Conservation (phyloP, 2,797 vertebrate species). For the Rhynchotus rufescens region DNA sequence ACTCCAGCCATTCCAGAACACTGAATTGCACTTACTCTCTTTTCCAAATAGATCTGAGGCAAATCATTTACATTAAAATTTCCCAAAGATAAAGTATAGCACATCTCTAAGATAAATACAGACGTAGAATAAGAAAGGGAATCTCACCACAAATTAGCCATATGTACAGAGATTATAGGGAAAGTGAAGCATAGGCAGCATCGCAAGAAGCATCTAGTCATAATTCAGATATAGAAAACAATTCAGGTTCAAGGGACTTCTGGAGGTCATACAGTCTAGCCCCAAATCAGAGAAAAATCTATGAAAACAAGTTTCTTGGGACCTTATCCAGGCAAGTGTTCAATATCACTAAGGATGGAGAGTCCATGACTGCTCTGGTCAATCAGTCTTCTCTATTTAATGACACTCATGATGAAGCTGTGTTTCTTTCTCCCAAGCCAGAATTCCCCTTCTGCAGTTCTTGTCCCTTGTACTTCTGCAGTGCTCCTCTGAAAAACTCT, state of each 20-base stretch:
- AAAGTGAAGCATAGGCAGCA: neutral
- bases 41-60: neutral
- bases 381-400: neutral
- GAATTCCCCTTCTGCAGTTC: neutral
- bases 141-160: neutral
- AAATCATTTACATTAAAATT: neutral
- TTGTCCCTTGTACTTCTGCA: neutral
- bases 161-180: neutral
- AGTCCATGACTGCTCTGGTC: rapidly evolving
- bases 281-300: neutral
- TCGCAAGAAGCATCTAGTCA: neutral
- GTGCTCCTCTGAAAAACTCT: neutral
- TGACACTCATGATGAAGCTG: neutral
- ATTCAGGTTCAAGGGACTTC: neutral
- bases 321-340: neutral
- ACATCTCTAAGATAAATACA: neutral
- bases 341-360: neutral
- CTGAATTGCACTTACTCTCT: neutral
- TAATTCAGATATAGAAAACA: neutral
- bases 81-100: neutral
- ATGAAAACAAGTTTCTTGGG: neutral
- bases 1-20: neutral
- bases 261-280: neutral
- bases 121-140: neutral
- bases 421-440: neutral